phyloP scores from a whole-genome alignment of 2,888 invertebrate species.

The Sialis lutaria region DNA sequence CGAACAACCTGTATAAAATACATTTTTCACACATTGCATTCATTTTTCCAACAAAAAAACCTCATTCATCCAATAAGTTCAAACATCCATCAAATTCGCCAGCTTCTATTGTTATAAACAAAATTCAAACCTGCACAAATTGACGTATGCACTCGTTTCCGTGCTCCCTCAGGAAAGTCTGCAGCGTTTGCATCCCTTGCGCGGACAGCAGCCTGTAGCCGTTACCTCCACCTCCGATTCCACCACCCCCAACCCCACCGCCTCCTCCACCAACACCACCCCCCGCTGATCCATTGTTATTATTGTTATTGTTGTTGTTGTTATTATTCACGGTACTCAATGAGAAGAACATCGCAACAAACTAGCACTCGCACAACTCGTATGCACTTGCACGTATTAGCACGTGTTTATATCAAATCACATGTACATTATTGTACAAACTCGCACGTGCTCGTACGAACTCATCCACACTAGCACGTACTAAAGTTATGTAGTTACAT shows the following conservation, averaged over 20 bases:
- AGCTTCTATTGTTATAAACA: slow-evolving; percentile 19
- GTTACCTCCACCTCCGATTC: slow-evolving; percentile 19
- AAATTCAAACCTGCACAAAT: slow-evolving; percentile 33
- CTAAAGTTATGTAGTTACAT: no score
- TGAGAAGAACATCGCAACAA: neutral
- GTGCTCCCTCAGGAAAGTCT: slow-evolving; percentile 42
- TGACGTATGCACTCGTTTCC: slow-evolving; percentile 46
- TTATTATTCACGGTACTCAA: slow-evolving; percentile 15
- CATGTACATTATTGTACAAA: no score
- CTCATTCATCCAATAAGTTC: neutral
- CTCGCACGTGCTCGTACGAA: no score
- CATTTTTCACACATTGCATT: neutral
- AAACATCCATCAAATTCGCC: slow-evolving; percentile 1
- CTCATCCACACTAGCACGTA: no score
- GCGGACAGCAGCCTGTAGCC: slow-evolving; percentile 37
- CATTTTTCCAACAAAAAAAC: neutral
- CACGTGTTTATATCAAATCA: no score
- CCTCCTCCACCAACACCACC: no score
- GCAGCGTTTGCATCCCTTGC: slow-evolving; percentile 40
- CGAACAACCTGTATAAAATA: no score
- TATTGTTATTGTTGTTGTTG: slow-evolving; percentile 16
- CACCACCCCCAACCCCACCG: no score
- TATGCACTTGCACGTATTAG: no score
- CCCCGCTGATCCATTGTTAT: slow-evolving; percentile 11
- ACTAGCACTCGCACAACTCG: no score